Percentiles rank a stretch among this genome's conserved stretches.
phyloP scores from a whole-genome alignment of 2,113 vertebrate genomes.

The Egretta garzetta region DNA sequence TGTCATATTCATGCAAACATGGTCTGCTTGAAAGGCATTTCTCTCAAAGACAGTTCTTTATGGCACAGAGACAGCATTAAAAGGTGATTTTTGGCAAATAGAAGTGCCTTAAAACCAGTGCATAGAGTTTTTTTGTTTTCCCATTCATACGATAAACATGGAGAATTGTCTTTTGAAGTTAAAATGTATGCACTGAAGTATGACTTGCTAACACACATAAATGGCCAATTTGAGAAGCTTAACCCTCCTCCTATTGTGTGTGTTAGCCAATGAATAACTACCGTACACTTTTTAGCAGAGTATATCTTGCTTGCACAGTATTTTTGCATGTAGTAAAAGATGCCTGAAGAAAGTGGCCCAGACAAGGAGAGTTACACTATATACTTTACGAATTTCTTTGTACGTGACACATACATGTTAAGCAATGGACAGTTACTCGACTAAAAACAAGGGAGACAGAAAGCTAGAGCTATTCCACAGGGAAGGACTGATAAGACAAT shows the following conservation, averaged over 20 bases:
- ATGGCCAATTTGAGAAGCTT: neutral
- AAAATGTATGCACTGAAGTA: neutral
- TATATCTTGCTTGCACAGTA: neutral
- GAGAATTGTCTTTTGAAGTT: neutral
- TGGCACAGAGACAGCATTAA: neutral
- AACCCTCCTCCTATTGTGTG: neutral
- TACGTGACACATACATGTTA: neutral
- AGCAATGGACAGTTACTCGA: neutral
- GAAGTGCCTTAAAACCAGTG: neutral
- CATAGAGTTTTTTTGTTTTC: neutral
- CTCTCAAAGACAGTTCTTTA: neutral
- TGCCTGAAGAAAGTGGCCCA: neutral
- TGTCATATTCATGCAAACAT: neutral
- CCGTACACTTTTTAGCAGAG: neutral
- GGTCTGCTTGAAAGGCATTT: neutral
- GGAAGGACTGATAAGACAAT: neutral
- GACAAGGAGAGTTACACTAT: neutral
- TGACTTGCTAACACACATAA: neutral
- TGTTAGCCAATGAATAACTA: neutral
- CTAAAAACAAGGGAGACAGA: neutral
- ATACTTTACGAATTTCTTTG: neutral
- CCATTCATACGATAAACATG: neutral
- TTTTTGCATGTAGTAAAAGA: neutral
- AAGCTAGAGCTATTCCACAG: neutral
- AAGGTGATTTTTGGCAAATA: neutral